Evolutionary conservation across 1,140 invertebrate genomes (phyloP).

Genomic region (Acyrthosiphon pisum): DNA sequence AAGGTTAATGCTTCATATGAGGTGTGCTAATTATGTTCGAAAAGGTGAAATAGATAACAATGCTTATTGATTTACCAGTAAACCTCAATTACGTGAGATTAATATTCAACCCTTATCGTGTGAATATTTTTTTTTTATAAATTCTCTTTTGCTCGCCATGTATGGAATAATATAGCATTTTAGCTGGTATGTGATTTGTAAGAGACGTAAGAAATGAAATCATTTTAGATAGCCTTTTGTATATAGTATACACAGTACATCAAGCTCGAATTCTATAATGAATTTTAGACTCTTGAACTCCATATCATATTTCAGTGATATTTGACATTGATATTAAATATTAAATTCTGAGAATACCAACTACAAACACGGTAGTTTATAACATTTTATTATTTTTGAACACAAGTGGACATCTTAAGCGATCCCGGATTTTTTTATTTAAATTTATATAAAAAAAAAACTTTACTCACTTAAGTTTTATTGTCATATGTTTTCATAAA

Average conservation of each 20-base stretch:
- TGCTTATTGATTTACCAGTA: background rate
- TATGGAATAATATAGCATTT: background rate
- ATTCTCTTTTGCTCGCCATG: background rate
- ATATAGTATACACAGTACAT: background rate
- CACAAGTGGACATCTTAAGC: background rate
- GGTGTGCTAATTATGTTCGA: background rate
- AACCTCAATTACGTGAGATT: background rate
- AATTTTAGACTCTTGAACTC: background rate
- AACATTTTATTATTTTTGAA: background rate
- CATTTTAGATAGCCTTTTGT: background rate
- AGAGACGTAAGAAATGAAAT: background rate
- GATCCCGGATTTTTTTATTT: background rate
- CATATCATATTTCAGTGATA: background rate
- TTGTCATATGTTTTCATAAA: background rate
- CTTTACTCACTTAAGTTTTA: background rate
- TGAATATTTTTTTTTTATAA: background rate
- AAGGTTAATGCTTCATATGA: no score
- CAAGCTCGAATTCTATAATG: background rate
- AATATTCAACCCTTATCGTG: background rate
- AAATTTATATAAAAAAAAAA: background rate
- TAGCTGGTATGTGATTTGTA: background rate
- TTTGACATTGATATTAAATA: background rate
- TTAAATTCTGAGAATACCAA: background rate
- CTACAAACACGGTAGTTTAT: background rate
- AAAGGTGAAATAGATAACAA: background rate